phyloP scores from a whole-genome alignment of 2,888 invertebrate species.

The Embidobia sp. region DNA sequence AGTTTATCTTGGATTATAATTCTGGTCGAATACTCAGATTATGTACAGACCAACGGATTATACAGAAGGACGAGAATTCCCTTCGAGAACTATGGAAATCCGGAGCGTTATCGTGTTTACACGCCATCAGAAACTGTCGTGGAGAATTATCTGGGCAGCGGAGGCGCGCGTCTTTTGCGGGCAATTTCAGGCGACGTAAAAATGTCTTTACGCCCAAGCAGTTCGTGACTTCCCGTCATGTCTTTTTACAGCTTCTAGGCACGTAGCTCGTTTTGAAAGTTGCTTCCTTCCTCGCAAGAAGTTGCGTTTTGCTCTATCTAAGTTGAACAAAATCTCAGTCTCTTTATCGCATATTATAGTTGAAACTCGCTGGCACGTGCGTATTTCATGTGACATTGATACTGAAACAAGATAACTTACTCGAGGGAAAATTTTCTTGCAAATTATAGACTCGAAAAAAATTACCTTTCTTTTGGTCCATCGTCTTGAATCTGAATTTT shows the following conservation, averaged over 20 bases:
- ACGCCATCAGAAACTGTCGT: no score
- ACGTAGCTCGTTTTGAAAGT: constrained; percentile 57
- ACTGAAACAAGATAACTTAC: no score
- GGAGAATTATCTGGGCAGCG: constrained; percentile 25
- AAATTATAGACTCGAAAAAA: constrained; percentile 10
- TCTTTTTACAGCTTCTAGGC: constrained; percentile 46
- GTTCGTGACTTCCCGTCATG: constrained; percentile 50
- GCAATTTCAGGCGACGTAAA: constrained; percentile 37
- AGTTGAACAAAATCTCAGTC: constrained; percentile 17
- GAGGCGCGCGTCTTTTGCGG: no score
- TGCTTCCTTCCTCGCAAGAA: constrained; percentile 47
- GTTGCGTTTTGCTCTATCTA: constrained; percentile 30
- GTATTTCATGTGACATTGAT: no score
- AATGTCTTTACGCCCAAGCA: constrained; percentile 43
- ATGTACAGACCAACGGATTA: constrained; percentile 8
- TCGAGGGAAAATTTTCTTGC: no score
- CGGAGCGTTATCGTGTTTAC: no score
- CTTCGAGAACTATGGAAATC: constrained; percentile 5
- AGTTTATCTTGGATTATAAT: background rate
- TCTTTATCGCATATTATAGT: constrained; percentile 9
- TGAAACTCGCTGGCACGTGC: background rate
- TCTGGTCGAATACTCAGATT: constrained; percentile 15
- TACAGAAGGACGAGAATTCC: constrained; percentile 3
- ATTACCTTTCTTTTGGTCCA: no score
- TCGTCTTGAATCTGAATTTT: no score